These are phyloP conservation scores for Panulirus ornatus DNA, from an alignment of 1,140 invertebrate genomes.

Conservation along the genomic window DNA sequence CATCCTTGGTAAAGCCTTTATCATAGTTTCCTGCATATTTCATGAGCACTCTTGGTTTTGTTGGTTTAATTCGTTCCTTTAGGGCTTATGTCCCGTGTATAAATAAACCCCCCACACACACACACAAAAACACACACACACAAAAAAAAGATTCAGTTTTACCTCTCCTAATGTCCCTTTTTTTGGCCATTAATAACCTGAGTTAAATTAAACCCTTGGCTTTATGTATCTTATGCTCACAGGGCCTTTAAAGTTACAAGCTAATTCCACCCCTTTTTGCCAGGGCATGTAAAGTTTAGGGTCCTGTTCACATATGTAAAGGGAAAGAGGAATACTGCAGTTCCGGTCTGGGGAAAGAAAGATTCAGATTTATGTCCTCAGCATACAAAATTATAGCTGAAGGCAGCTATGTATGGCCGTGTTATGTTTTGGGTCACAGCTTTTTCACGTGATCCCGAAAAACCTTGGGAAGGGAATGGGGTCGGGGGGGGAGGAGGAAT, in stretches of 20 bases:
- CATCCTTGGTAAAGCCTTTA: too few relatives aligned
- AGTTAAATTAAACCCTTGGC: conserved; percentile 36
- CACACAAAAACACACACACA: too few relatives aligned
- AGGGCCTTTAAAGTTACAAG: conserved; percentile 21
- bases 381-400: conserved; percentile 14
- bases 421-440: background rate
- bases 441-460: too few relatives aligned
- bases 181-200: conserved; percentile 30
- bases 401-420: conserved; percentile 6
- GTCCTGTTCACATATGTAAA: conserved; percentile 3
- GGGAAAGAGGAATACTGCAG: conserved; percentile 38
- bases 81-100: background rate
- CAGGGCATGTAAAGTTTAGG: background rate
- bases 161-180: conserved; percentile 23
- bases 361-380: conserved; percentile 30
- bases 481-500: too few relatives aligned
- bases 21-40: too few relatives aligned
- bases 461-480: too few relatives aligned
- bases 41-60: background rate
- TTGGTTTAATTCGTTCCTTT: background rate
- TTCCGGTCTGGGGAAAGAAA: conserved; percentile 21
- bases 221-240: conserved; percentile 23
- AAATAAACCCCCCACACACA: background rate
- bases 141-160: conserved; percentile 21
- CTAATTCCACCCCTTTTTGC: conserved; percentile 25